Evolutionary conservation across 2,888 invertebrate species (phyloP), one percentile per base, ranked within the genome.

Genomic region (Odontocerum albicorne): DNA sequence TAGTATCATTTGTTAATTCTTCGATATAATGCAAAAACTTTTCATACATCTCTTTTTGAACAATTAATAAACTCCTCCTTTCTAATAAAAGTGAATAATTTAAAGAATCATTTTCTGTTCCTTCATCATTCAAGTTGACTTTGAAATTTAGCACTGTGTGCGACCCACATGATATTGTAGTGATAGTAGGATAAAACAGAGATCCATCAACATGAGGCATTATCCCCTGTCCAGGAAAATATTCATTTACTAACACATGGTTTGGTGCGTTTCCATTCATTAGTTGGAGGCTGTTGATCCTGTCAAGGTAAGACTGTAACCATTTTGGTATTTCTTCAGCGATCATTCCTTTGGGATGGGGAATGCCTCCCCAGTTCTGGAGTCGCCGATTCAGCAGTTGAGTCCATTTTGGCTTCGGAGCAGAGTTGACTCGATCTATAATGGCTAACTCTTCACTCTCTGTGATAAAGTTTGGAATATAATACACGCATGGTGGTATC

Each of bases 311-410:
- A 12, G 67, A 71, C 63, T 84, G 78, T 21, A 97, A 75, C 96
- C 96, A 96, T 69, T 72, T 65, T 1, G 98, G 97, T 62, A 98
- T 86, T 60, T 82, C 77, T 72, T 97, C 96, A 0, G 90, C 86
- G 60, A 98, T 84, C 92, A 98, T 94, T 54, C 95, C 96, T 66
- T 92, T 95, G 12, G 82, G 83, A 69, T 95, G 95, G 1, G 97
- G 96, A 51, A 96, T 77, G 0, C 98, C 98, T 17, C 98, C 98
- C 86, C 97, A 99, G 71, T 98, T 97, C 69, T 98, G 96, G n/a
- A 99, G 78, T 60, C 96, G 82, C 61, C 98, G 81, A 68, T 95
- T 89, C 15, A 88, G 84, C 33, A 99, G 77, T 67, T 90, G 90
- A 1, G 95, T 95, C 99, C 99, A 99, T 74, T 96, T 96, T 6